A percentile compares a stretch with the other conserved stretches of the same genome.
phyloP scores from a whole-genome alignment of 1,140 invertebrate species.

The Trichonephila inaurata region DNA sequence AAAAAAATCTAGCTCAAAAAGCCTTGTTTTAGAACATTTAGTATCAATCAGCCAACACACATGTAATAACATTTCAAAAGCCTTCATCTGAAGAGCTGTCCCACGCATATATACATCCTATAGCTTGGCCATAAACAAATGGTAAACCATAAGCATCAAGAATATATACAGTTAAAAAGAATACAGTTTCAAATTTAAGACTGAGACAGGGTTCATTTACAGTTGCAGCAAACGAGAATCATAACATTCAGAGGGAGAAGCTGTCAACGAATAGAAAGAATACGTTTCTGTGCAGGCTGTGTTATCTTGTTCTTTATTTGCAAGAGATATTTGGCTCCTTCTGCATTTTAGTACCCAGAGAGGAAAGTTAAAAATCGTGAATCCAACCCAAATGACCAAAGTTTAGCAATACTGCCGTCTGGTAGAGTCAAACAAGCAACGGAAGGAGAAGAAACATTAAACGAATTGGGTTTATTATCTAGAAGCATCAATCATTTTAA shows the following conservation, averaged over 20 bases:
- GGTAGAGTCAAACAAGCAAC: slow-evolving; percentile 19
- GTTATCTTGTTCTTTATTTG: background rate
- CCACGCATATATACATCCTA: background rate
- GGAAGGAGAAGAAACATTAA: background rate
- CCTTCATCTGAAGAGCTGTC: background rate
- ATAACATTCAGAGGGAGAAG: background rate
- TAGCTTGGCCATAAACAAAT: background rate
- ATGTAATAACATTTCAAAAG: background rate
- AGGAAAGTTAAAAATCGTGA: background rate
- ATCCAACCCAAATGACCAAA: too few relatives aligned
- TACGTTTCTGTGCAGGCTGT: background rate
- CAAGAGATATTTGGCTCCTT: background rate
- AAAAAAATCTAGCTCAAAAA: background rate
- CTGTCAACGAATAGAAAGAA: background rate
- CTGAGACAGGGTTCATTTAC: background rate
- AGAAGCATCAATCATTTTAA: slow-evolving; percentile 45
- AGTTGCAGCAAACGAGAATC: background rate
- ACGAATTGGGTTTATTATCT: slow-evolving; percentile 49
- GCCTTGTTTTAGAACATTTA: background rate
- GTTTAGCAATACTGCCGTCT: background rate
- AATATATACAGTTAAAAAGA: background rate
- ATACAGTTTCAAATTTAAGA: background rate
- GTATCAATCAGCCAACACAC: background rate
- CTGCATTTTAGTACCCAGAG: background rate
- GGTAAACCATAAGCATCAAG: background rate